These are phyloP conservation scores for Petaurus breviceps DNA, from an alignment of 2,113 vertebrate species.

Conservation along the genomic window DNA sequence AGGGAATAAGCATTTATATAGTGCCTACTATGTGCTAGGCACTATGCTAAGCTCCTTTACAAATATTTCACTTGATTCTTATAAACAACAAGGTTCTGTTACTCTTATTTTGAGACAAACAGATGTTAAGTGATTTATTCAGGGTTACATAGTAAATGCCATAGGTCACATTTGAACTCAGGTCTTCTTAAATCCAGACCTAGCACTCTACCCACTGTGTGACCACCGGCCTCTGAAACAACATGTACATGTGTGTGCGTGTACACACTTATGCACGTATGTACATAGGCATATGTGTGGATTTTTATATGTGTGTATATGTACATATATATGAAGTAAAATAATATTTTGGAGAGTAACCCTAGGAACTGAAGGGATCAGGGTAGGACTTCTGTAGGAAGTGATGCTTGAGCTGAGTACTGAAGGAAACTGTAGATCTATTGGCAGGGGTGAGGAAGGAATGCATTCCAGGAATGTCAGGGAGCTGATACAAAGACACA, in stretches of 20 bases:
- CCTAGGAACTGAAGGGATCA: too few relatives aligned
- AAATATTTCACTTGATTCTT: background rate
- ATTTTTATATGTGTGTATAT: too few relatives aligned
- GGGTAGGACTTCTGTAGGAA: too few relatives aligned
- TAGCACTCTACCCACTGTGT: background rate
- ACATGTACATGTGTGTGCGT: too few relatives aligned
- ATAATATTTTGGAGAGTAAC: too few relatives aligned
- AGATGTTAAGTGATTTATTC: background rate
- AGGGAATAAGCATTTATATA: background rate
- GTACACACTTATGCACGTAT: rapidly evolving
- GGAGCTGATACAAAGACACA: too few relatives aligned
- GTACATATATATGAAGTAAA: too few relatives aligned
- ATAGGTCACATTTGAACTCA: background rate
- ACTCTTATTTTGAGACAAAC: background rate
- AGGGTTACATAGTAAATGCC: background rate
- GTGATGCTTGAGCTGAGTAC: too few relatives aligned
- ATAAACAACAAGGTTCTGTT: background rate
- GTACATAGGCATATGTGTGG: background rate
- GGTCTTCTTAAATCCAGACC: background rate
- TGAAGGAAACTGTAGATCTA: too few relatives aligned
- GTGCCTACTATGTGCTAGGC: background rate
- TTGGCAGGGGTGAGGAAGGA: too few relatives aligned
- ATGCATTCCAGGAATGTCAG: too few relatives aligned
- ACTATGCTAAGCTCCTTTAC: background rate
- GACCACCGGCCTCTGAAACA: background rate